phyloP scores from a whole-genome alignment of 2,888 invertebrate genomes.

The Sinotaia quadrata region DNA sequence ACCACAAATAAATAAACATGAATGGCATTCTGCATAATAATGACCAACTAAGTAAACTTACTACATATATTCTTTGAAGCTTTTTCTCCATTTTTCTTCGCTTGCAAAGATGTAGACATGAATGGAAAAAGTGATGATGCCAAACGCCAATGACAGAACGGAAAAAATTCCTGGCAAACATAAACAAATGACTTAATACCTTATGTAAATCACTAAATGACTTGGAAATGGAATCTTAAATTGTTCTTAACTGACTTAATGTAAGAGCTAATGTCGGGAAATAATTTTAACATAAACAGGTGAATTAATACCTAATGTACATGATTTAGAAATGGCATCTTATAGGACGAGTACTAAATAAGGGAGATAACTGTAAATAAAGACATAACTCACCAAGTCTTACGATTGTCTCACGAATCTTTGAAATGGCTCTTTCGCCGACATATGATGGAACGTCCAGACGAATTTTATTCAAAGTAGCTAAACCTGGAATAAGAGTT shows the following conservation, averaged over 20 bases:
- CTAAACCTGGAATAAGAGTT: no score
- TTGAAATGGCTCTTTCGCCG: slow-evolving; percentile 86
- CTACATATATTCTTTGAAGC: slow-evolving; percentile 86
- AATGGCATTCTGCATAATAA: no score
- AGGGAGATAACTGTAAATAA: background rate
- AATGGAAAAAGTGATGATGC: slow-evolving; percentile 85
- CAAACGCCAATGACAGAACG: slow-evolving; percentile 83
- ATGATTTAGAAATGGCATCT: no score
- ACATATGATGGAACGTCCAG: slow-evolving; percentile 88
- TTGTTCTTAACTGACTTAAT: no score
- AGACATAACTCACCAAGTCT: slow-evolving; percentile 78
- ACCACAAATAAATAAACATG: no score
- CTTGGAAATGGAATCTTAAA: no score
- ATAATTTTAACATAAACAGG: no score
- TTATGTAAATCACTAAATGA: background rate
- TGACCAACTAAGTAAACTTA: slow-evolving; percentile 76
- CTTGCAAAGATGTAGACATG: slow-evolving; percentile 87
- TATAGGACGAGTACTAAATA: no score
- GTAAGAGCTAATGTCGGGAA: no score
- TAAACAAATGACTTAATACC: slow-evolving; percentile 16
- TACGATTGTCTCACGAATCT: slow-evolving; percentile 88
- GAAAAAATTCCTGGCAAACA: slow-evolving; percentile 78
- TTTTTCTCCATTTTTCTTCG: slow-evolving; percentile 82
- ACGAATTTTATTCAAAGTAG: slow-evolving; percentile 84
- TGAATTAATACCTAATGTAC: no score